Conservation (phyloP, 1,140 invertebrate species). For the Brachionus calyciflorus region DNA sequence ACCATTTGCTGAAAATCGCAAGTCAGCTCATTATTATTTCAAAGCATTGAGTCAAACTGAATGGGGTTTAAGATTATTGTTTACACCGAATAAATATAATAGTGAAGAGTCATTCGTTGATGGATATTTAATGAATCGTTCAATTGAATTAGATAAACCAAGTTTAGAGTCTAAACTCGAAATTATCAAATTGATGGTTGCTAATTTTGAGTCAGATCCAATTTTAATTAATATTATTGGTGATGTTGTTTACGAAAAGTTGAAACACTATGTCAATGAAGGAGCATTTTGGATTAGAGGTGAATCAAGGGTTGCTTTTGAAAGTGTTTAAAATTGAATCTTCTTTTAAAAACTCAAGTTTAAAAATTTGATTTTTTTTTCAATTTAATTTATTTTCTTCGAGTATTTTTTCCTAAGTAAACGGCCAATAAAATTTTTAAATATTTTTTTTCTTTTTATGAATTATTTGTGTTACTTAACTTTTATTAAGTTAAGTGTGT, state of each 20-base stretch:
- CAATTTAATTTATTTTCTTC: not conserved
- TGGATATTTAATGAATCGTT: constrained; percentile 25
- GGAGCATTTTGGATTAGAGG: constrained; percentile 3
- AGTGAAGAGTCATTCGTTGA: constrained; percentile 3
- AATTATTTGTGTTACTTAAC: too few species aligned
- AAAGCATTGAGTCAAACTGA: constrained; percentile 20
- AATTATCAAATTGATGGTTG: constrained; percentile 21
- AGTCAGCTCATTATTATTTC: constrained; percentile 30
- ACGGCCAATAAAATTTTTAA: too few species aligned
- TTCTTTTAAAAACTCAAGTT: not conserved
- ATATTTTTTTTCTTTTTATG: too few species aligned
- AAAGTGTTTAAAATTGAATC: constrained; percentile 8
- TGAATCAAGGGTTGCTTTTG: constrained; percentile 24
- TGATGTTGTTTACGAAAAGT: not conserved
- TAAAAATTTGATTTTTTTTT: not conserved
- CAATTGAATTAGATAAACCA: constrained; percentile 16
- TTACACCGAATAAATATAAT: constrained; percentile 30
- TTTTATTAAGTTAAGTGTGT: too few species aligned
- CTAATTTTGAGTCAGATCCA: constrained; percentile 1
- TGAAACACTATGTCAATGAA: constrained; percentile 26
- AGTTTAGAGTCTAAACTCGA: constrained; percentile 36
- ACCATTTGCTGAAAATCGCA: constrained; percentile 24
- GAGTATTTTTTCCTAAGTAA: too few species aligned
- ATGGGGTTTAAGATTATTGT: constrained; percentile 8
- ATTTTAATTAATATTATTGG: constrained; percentile 1